phyloP scores from a whole-genome alignment of 2,888 invertebrate species.

The Euphydryas editha region DNA sequence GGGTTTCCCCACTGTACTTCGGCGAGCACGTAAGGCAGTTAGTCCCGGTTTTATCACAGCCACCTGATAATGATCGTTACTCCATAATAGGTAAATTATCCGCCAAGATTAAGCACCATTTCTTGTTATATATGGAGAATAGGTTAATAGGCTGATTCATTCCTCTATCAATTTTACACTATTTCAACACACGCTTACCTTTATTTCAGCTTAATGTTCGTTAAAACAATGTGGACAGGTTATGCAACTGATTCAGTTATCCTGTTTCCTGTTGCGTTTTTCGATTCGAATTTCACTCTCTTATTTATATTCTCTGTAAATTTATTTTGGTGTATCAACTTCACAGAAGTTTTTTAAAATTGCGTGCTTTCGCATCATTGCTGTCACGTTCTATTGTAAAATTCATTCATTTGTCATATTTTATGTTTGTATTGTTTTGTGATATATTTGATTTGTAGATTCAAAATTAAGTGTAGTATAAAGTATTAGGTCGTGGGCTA shows the following conservation, averaged over 20 bases:
- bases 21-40: too few species aligned
- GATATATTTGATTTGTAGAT: too few species aligned
- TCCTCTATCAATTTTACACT: too few species aligned
- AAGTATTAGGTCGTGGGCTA: too few species aligned
- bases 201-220: constrained; percentile 13
- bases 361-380: not conserved
- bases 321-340: not conserved
- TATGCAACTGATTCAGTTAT: constrained; percentile 23
- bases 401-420: not conserved
- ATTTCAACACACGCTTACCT: too few species aligned
- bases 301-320: constrained; percentile 16
- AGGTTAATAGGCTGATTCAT: too few species aligned
- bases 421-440: not conserved
- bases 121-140: too few species aligned
- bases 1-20: too few species aligned
- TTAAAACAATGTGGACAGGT: constrained; percentile 26
- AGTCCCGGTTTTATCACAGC: too few species aligned
- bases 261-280: constrained; percentile 26
- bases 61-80: too few species aligned
- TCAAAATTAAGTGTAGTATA: not conserved
- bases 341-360: not conserved
- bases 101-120: too few species aligned
- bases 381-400: not conserved
- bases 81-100: too few species aligned
- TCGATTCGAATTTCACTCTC: constrained; percentile 8